Evolutionary conservation across 1,140 invertebrate species (phyloP).

Genomic region (Zaprionus kolodkinae): DNA sequence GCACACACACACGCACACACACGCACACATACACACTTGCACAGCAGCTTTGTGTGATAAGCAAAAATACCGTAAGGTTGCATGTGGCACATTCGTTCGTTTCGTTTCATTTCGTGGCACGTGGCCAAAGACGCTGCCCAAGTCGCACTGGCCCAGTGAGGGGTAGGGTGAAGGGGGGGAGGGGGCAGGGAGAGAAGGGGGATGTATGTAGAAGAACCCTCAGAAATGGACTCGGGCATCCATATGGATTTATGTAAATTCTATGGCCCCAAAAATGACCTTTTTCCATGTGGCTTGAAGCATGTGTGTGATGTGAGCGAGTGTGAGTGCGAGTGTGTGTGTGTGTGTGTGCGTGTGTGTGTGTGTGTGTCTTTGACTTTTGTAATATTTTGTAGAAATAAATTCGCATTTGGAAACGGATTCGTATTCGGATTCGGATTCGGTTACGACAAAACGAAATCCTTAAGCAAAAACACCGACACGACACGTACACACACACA

Average conservation of each 20-base stretch:
- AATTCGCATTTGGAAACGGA: conserved; percentile 84
- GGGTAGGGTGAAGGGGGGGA: neutral
- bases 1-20: conserved; percentile 18
- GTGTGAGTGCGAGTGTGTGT: neutral
- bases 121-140: conserved; percentile 48
- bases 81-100: conserved; percentile 42
- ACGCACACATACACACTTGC: neutral
- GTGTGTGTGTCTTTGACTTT: conserved; percentile 78
- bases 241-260: conserved; percentile 84
- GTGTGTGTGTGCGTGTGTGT: conserved; percentile 13
- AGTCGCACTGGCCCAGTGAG: conserved; percentile 11
- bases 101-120: conserved; percentile 40
- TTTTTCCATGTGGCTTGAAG: conserved; percentile 65
- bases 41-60: conserved; percentile 44
- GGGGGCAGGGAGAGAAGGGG: neutral
- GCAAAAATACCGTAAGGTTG: conserved; percentile 56
- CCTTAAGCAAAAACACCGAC: conserved; percentile 71
- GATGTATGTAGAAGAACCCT: conserved; percentile 8
- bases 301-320: conserved; percentile 12
- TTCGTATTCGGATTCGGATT: conserved; percentile 69
- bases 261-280: conserved; percentile 81
- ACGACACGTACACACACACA: conserved; percentile 34
- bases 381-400: conserved; percentile 83
- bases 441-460: conserved; percentile 74
- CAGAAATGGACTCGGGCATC: conserved; percentile 57